Evolutionary conservation across 2,888 invertebrate genomes (phyloP).

Genomic region (Ophion ventricosus): DNA sequence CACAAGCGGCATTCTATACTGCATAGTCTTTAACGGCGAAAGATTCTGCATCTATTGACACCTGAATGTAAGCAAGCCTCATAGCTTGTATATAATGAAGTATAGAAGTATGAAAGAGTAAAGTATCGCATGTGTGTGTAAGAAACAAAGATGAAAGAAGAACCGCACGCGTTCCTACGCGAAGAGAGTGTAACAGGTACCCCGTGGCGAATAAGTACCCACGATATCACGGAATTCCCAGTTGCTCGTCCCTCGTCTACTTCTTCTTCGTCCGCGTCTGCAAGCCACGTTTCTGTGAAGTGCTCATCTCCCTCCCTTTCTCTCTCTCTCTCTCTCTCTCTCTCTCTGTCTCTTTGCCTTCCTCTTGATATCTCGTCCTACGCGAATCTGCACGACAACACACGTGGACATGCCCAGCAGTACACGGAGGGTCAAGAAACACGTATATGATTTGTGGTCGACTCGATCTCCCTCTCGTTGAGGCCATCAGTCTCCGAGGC

Average conservation of each 20-base stretch:
- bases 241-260: constrained; percentile 39
- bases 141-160: constrained; percentile 61
- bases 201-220: constrained; percentile 56
- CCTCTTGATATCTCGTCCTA: constrained; percentile 56
- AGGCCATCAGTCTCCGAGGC: constrained; percentile 53
- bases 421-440: constrained; percentile 26
- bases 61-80: too few relatives aligned
- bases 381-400: constrained; percentile 51
- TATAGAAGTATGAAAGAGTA: not conserved
- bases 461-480: constrained; percentile 42
- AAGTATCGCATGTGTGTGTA: not conserved
- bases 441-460: constrained; percentile 62
- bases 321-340: constrained; percentile 16
- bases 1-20: too few relatives aligned
- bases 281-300: constrained; percentile 46
- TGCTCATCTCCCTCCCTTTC: not conserved
- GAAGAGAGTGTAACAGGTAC: constrained; percentile 50
- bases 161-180: constrained; percentile 53
- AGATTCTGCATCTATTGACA: too few relatives aligned
- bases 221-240: constrained; percentile 48
- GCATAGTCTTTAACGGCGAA: too few relatives aligned
- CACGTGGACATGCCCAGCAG: constrained; percentile 10
- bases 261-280: constrained; percentile 23
- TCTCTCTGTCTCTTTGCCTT: constrained; percentile 1
- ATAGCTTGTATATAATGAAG: not conserved